Base-by-base conservation (phyloP, 64 coral and sea anemone species). In the Anthopleura sola region DNA sequence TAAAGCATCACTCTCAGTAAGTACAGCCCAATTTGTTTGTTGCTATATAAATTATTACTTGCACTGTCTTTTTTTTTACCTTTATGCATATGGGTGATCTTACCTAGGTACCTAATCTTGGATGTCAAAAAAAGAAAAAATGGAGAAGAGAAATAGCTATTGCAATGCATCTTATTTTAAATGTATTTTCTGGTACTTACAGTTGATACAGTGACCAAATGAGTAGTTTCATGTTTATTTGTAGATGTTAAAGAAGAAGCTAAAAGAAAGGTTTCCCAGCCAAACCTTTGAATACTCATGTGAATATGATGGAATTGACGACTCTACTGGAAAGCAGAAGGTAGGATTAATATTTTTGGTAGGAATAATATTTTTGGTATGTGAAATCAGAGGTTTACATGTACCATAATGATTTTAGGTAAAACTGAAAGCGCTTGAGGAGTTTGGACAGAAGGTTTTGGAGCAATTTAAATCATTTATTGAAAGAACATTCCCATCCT, bases 221-320 rank as follows among this genome's bases (percentile, higher is more conserved):
- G 1, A 62, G 16, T 15, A 15, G 16, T 53, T 14, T 15, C 28
- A 71, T 32, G 8, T 31, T 71, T 29, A 26, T 71, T 17, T 15
- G 10, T 36, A 95, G 93, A 80, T 71, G 32, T 82, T 95, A 34
- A 95, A 95, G 86, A 68, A 82, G 18, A 95, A 91, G 36, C 24
- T 95, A 48, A 91, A 74, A 75, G 51, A 86, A 50, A 51, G 47
- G 24, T 95, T 91, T 48, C 86, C 93, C 18, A 75, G 26, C 36
- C 93, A 94, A 50, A 88, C 86, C 50, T 94, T 94, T 94, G 92
- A 94, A 3, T 90, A 94, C 48, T 44, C 74, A 0, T 94, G 92
- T 76, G 78, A 94, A 78, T 94, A 94, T 86, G 84, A 83, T 78
- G 88, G 92, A 39, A 94, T 90, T 49, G 84, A 87, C 29, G 46